Evolutionary conservation across 2,113 vertebrate genomes (phyloP), one percentile per base, ranked within the genome.

Genomic region (Lasiurus cinereus): DNA sequence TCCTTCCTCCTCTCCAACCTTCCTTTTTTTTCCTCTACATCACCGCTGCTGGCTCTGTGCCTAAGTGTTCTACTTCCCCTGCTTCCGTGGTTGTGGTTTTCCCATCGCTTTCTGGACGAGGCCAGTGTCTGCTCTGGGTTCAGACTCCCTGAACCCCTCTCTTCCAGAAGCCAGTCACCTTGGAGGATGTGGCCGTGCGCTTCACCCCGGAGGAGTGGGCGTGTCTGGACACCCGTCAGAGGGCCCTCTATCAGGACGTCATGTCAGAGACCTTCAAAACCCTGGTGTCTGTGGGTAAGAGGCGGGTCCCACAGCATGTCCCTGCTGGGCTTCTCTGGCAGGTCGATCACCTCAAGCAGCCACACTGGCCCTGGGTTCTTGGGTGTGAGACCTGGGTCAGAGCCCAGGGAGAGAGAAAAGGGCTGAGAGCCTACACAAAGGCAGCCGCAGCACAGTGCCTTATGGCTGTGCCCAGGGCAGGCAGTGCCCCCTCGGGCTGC

Each of bases 151-250:
- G 31, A 70, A 12, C 79, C 46, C 80, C 27, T 90, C 48, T 90
- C 5, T 95, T 92, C 13, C 74, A 96, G 96, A 93, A 78, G 85
- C 82, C 90, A 29, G 27, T 97, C 62, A 88, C 90, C 73, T 90
- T 82, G 62, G 90, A 97, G 56, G 97, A 97, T 15, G 95, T 97
- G 90, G 91, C 82, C 15, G 94, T 97, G 54, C 69, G 59, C 48
- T 97, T 97, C 92, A 94, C 94, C 33, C 90, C 56, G 27, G 94
- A 97, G 52, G 96, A 97, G 59, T 97, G 96, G 97, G 56, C 83
- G 2, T 95, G 33, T 76, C 85, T 97, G 15, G 78, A 86, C 92
- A 33, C 43, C 43, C 15, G 33, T 11, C 96, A 96, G 90, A 96
- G 59, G 85, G 62, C 19, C 67, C 90, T 97, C 62, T 94, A 97